phyloP scores from a whole-genome alignment of 2,797 vertebrate species.

The Sorex maritimensis region DNA sequence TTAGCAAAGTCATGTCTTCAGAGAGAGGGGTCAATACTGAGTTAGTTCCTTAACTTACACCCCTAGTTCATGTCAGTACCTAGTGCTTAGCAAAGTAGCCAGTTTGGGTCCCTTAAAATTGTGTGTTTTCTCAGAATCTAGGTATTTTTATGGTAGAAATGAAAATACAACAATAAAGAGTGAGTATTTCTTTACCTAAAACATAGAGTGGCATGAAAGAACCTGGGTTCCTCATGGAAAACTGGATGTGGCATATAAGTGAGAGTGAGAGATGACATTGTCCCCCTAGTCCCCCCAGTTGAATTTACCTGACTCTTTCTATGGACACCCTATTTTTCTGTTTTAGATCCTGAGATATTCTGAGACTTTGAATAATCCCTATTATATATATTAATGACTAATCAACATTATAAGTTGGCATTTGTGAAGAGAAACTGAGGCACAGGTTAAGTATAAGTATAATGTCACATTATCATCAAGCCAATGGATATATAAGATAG shows the following conservation, averaged over 20 bases:
- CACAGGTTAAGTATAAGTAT: neutral
- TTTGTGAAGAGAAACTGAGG: slow-evolving; percentile 39
- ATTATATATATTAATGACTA: neutral
- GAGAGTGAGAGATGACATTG: no score
- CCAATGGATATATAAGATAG: neutral
- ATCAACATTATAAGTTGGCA: neutral
- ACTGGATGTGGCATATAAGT: no score
- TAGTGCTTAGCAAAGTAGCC: neutral
- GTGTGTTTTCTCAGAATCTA: neutral
- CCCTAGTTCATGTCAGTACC: neutral
- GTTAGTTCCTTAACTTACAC: neutral
- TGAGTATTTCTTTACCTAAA: neutral
- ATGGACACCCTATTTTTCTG: neutral
- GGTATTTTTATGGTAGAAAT: neutral
- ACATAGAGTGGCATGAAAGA: no score
- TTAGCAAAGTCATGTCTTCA: neutral
- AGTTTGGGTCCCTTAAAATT: neutral
- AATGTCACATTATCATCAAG: neutral
- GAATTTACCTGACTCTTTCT: no score
- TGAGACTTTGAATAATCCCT: neutral
- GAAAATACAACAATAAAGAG: neutral
- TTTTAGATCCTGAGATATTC: neutral
- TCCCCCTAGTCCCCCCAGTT: no score
- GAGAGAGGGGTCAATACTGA: neutral
- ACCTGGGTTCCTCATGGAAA: no score